phyloP scores from a whole-genome alignment of 2,113 vertebrate species.

The Pongo pygmaeus region DNA sequence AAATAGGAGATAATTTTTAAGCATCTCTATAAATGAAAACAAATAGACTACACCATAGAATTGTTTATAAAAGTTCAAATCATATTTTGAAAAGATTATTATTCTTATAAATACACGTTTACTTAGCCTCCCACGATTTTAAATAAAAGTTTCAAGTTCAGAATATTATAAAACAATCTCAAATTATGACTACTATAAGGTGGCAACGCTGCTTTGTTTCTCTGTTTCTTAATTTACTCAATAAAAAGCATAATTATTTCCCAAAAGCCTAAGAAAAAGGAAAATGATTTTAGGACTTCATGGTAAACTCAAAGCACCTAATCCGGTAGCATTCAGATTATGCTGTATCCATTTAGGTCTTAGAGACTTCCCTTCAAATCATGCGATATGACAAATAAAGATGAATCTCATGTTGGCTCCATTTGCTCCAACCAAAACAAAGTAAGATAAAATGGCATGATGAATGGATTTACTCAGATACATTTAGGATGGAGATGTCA shows the following conservation, averaged over 20 bases:
- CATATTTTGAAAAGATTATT: slow-evolving; percentile 10
- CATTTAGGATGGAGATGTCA: neutral
- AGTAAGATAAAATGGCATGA: slow-evolving; percentile 1
- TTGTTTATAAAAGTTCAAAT: neutral
- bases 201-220: neutral
- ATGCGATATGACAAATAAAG: slow-evolving; percentile 20
- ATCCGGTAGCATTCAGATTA: neutral
- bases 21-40: slow-evolving; percentile 14
- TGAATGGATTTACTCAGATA: neutral
- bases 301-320: neutral
- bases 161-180: neutral
- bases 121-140: neutral
- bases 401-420: neutral
- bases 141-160: neutral
- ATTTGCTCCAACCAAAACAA: slow-evolving; percentile 24
- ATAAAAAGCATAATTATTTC: neutral
- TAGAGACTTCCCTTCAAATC: neutral
- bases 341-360: neutral
- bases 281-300: neutral
- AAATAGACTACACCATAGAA: neutral
- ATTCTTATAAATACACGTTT: neutral
- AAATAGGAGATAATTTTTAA: neutral
- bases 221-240: slow-evolving; percentile 30
- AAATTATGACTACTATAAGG: neutral
- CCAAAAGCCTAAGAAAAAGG: neutral